phyloP scores from a whole-genome alignment of 2,113 vertebrate genomes.

The Pterocles orientalis region DNA sequence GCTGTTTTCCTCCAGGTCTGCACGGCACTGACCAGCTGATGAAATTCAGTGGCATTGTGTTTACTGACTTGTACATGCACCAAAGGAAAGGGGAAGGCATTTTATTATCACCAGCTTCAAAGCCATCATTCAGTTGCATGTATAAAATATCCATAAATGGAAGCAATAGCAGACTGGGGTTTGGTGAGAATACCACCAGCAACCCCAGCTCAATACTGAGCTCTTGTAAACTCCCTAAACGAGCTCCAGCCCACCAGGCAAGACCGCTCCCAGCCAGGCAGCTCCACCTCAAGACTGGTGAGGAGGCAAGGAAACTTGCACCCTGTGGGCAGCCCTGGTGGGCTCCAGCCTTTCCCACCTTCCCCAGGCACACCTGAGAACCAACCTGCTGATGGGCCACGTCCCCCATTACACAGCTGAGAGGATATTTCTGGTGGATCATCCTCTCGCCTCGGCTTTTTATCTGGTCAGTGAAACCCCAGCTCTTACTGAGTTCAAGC shows the following conservation, averaged over 20 bases:
- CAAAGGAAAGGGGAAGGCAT: neutral
- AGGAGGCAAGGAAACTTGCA: neutral
- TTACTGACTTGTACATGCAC: neutral
- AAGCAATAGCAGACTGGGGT: neutral
- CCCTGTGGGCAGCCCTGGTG: neutral
- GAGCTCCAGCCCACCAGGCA: neutral
- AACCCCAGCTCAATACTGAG: neutral
- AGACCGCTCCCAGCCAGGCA: neutral
- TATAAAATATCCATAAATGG: neutral
- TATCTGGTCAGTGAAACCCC: neutral
- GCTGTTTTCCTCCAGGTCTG: neutral
- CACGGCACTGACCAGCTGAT: neutral
- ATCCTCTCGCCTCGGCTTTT: neutral
- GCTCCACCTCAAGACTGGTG: neutral
- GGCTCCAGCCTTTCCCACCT: neutral
- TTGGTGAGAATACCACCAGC: neutral
- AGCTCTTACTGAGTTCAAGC: neutral
- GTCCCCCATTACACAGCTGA: fast-evolving
- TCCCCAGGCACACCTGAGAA: neutral
- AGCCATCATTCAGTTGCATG: neutral
- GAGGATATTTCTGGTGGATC: neutral
- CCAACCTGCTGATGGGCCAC: fast-evolving
- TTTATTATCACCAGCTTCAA: neutral
- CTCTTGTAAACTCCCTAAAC: neutral
- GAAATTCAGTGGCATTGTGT: neutral